phyloP scores from a whole-genome alignment of 2,113 vertebrate species.

The Triplophysa tibetana region DNA sequence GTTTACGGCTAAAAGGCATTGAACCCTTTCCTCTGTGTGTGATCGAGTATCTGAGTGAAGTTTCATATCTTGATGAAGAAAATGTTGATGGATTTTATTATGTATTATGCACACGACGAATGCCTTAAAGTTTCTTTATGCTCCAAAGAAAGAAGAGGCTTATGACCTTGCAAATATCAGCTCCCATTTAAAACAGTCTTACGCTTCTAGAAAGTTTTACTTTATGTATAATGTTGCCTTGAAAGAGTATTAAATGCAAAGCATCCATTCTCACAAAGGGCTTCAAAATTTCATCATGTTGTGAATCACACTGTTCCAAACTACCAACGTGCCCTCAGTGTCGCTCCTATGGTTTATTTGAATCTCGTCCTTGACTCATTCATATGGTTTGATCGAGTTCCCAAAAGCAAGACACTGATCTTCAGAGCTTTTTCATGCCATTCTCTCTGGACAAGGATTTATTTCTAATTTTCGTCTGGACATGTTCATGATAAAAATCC shows the following conservation, averaged over 20 bases:
- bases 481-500: not conserved
- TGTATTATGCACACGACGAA: not conserved
- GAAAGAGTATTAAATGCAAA: not conserved
- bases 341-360: too few species aligned
- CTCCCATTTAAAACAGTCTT: not conserved
- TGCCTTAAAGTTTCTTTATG: not conserved
- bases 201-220: not conserved
- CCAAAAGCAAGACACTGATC: too few species aligned
- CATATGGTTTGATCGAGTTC: too few species aligned
- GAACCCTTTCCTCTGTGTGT: not conserved
- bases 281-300: not conserved
- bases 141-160: not conserved
- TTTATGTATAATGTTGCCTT: not conserved
- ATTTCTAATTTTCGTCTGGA: not conserved
- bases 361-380: too few species aligned
- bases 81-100: not conserved
- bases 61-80: not conserved
- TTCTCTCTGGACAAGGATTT: not conserved
- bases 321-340: too few species aligned
- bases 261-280: not conserved
- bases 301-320: too few species aligned
- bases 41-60: too few species aligned
- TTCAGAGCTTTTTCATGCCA: not conserved
- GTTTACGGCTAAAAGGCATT: not conserved
- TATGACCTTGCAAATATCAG: not conserved